Percentiles rank a stretch among this genome's conserved stretches.
Evolutionary conservation across 1,140 invertebrate species (phyloP).

Genomic region (Vanessa atalanta): DNA sequence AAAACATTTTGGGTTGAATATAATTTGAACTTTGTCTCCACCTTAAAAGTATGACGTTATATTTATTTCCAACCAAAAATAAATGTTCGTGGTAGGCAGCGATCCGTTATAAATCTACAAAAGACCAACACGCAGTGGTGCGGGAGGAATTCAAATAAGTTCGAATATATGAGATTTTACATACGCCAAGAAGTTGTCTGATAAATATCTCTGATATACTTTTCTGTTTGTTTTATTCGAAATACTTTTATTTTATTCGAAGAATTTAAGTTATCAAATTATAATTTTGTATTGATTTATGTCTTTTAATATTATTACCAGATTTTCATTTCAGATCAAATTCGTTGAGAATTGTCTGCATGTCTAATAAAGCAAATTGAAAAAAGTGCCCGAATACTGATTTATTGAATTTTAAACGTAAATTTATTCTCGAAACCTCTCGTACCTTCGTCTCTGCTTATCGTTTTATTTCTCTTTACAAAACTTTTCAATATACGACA

Average conservation of each 20-base stretch:
- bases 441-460: neutral
- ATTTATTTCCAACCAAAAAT: neutral
- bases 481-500: too few relatives aligned
- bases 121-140: neutral
- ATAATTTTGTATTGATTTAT: too few relatives aligned
- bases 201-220: too few relatives aligned
- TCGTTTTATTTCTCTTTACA: neutral
- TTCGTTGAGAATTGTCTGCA: neutral
- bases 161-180: neutral
- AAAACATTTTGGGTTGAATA: too few relatives aligned
- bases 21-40: too few relatives aligned
- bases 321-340: too few relatives aligned
- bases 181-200: neutral
- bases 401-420: neutral
- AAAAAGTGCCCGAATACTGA: neutral
- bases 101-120: constrained; percentile 9
- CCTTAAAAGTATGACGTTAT: neutral
- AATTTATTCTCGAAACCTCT: neutral
- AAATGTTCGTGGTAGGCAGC: neutral
- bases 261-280: too few relatives aligned
- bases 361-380: neutral
- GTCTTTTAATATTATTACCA: too few relatives aligned
- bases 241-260: too few relatives aligned
- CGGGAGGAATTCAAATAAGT: constrained; percentile 3
- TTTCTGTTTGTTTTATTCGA: too few relatives aligned